phyloP scores from a whole-genome alignment of 2,113 vertebrate species.

The Melanotaenia duboulayi region DNA sequence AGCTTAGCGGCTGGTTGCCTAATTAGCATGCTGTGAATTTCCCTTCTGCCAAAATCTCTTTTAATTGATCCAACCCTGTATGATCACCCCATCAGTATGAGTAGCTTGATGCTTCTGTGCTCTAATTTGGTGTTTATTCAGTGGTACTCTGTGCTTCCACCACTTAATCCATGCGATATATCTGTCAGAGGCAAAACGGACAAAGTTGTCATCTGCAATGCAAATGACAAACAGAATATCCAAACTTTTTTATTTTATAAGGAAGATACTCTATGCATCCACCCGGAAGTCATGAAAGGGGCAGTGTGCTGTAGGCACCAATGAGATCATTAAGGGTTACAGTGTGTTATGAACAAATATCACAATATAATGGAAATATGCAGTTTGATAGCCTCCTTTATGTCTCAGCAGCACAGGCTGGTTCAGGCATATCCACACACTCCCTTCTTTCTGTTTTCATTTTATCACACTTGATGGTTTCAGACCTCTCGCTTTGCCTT shows the following conservation, averaged over 20 bases:
- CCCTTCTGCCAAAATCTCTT: constrained; percentile 61
- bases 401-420: constrained; percentile 56
- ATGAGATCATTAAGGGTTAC: constrained; percentile 66
- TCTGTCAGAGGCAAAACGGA: constrained; percentile 10
- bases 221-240: constrained; percentile 1
- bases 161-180: constrained; percentile 10
- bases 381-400: constrained; percentile 72
- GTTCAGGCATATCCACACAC: constrained; percentile 38
- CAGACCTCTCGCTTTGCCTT: constrained; percentile 48
- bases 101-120: constrained; percentile 46
- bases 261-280: constrained; percentile 58
- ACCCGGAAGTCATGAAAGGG: constrained; percentile 66
- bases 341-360: constrained; percentile 70
- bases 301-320: constrained; percentile 51
- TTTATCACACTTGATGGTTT: constrained; percentile 57
- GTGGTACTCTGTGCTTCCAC: constrained; percentile 13
- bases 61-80: constrained; percentile 60
- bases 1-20: constrained; percentile 52
- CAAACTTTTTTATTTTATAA: constrained; percentile 3
- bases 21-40: constrained; percentile 67
- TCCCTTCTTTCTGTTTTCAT: constrained; percentile 36
- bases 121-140: constrained; percentile 49
- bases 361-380: constrained; percentile 72
- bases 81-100: constrained; percentile 52
- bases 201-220: background rate